Conservation (phyloP, 2,888 invertebrate species). For the Leuctra nigra region DNA sequence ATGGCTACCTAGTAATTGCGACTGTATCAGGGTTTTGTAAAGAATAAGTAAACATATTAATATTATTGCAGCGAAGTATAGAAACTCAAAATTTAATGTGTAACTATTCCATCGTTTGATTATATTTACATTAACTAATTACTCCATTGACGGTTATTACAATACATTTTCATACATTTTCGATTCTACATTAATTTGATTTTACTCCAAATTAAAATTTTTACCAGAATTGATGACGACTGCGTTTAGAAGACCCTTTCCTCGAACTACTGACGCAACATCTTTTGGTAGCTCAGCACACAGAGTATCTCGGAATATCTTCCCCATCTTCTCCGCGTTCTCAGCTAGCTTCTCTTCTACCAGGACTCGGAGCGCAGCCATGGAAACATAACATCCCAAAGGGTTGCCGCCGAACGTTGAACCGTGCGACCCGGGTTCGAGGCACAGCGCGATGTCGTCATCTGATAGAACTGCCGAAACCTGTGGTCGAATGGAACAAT, state of each 20-base stretch:
- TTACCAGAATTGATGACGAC: constrained; percentile 71
- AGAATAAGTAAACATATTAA: no score
- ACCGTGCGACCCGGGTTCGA: constrained; percentile 90
- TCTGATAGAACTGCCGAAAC: constrained; percentile 79
- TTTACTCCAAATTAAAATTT: no score
- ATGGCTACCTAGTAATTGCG: no score
- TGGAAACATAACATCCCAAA: constrained; percentile 77
- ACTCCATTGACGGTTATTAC: no score
- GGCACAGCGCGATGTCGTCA: constrained; percentile 75
- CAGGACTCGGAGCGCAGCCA: constrained; percentile 77
- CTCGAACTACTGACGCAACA: constrained; percentile 67
- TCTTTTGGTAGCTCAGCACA: constrained; percentile 57
- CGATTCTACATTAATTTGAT: no score
- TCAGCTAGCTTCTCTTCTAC: constrained; percentile 80
- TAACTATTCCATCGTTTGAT: no score
- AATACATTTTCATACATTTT: no score
- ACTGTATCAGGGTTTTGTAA: no score
- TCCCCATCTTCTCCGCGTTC: constrained; percentile 72
- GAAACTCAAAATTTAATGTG: no score
- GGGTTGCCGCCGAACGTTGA: constrained; percentile 98
- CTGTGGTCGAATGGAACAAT: no score
- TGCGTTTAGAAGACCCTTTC: constrained; percentile 86
- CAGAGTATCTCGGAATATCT: constrained; percentile 62
- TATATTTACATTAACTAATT: no score
- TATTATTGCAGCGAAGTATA: no score